Conservation (phyloP, 2,797 vertebrate genomes). For the Myoxocephalus aenaeus region DNA sequence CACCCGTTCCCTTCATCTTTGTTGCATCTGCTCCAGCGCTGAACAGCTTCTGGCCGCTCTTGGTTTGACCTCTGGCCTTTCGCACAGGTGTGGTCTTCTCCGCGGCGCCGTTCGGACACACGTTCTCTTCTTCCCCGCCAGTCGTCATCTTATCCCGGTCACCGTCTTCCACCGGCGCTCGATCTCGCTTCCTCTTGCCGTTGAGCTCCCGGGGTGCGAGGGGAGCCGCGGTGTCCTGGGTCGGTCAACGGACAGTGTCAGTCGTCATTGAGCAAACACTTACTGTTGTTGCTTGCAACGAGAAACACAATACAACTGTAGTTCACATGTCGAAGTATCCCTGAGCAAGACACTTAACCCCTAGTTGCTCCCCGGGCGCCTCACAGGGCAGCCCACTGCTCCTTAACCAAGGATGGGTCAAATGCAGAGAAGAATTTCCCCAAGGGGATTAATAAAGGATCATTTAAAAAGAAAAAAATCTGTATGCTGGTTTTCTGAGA, state of each 20-base stretch:
- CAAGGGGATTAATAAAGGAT: too few relatives aligned
- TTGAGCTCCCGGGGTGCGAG: conserved; percentile 51
- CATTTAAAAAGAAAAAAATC: too few relatives aligned
- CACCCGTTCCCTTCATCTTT: conserved; percentile 58
- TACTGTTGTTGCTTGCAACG: too few relatives aligned
- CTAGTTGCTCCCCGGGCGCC: too few relatives aligned
- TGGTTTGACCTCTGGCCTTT: conserved; percentile 67
- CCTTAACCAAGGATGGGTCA: too few relatives aligned
- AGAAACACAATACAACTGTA: not conserved
- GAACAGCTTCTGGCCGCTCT: conserved; percentile 72
- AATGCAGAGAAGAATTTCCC: too few relatives aligned
- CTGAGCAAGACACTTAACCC: too few relatives aligned
- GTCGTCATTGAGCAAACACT: not conserved
- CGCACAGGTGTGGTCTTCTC: conserved; percentile 72
- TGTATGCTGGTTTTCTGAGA: too few relatives aligned
- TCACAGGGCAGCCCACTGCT: too few relatives aligned
- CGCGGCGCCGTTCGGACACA: conserved; percentile 67
- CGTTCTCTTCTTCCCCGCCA: conserved; percentile 76
- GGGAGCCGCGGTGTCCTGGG: conserved; percentile 59
- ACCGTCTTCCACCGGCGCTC: conserved; percentile 21
- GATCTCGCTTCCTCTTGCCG: conserved; percentile 78
- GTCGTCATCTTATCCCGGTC: conserved; percentile 13
- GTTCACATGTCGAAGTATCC: too few relatives aligned
- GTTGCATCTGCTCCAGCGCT: conserved; percentile 26
- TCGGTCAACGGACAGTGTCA: not conserved